Conservation (phyloP, 1,140 invertebrate species). For the Cotesia glomerata region DNA sequence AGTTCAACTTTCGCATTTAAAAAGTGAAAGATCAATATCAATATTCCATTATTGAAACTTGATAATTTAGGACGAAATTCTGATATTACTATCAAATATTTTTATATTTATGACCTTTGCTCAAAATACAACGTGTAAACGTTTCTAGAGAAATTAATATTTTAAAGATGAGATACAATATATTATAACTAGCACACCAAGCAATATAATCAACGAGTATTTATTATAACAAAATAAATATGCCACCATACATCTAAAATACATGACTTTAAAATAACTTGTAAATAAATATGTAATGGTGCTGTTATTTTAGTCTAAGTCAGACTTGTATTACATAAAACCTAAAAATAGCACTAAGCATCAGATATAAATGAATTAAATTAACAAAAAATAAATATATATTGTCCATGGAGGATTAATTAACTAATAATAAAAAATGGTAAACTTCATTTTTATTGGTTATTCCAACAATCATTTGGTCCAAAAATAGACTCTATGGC, state of each 20-base stretch:
- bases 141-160: too few species aligned
- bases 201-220: background rate
- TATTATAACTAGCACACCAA: background rate
- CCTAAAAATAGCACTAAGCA: background rate
- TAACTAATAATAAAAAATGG: background rate
- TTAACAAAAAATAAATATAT: background rate
- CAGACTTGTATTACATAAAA: background rate
- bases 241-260: background rate
- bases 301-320: background rate
- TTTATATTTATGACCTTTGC: too few species aligned
- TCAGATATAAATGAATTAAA: background rate
- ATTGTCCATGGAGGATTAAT: background rate
- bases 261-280: background rate
- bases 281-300: background rate
- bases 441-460: slow-evolving; percentile 40
- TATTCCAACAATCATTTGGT: slow-evolving; percentile 37
- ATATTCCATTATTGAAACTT: too few species aligned
- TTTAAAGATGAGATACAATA: too few species aligned
- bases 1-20: too few species aligned
- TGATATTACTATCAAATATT: too few species aligned
- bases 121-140: too few species aligned
- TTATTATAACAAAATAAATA: background rate
- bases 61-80: too few species aligned
- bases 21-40: too few species aligned
- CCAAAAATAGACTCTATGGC: slow-evolving; percentile 36